These are phyloP conservation scores for Pseudorasbora parva DNA, from an alignment of 2,113 vertebrate genomes.

Conservation along the genomic window DNA sequence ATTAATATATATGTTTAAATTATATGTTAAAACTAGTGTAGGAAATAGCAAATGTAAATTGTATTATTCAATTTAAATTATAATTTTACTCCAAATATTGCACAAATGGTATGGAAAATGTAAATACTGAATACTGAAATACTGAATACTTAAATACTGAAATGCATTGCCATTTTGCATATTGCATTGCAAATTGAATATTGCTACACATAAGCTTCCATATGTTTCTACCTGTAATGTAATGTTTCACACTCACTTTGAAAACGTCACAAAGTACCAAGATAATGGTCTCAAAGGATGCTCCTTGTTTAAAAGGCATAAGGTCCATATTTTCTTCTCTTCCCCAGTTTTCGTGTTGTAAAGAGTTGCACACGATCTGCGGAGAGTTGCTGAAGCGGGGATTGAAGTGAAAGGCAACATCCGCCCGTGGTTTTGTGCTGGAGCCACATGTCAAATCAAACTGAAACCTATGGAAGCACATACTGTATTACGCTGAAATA, in stretches of 20 bases:
- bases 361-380: constrained; percentile 86
- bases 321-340: constrained; percentile 84
- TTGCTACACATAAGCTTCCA: no score
- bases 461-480: constrained; percentile 83
- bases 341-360: constrained; percentile 86
- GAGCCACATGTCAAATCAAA: constrained; percentile 91
- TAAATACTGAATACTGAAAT: no score
- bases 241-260: constrained; percentile 77
- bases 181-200: no score
- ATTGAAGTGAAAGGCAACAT: constrained; percentile 91
- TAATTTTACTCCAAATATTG: no score
- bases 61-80: no score
- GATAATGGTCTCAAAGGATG: constrained; percentile 87
- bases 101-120: no score
- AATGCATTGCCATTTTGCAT: no score
- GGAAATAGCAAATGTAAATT: no score
- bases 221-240: not conserved
- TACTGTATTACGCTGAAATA: not conserved
- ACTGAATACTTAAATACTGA: no score
- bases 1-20: no score
- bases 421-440: constrained; percentile 87
- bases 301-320: constrained; percentile 87
- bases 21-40: no score
- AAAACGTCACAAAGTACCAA: constrained; percentile 85
- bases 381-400: constrained; percentile 84